These are phyloP conservation scores for Bombus turneri DNA, from an alignment of 1,140 invertebrate genomes.

Conservation along the genomic window DNA sequence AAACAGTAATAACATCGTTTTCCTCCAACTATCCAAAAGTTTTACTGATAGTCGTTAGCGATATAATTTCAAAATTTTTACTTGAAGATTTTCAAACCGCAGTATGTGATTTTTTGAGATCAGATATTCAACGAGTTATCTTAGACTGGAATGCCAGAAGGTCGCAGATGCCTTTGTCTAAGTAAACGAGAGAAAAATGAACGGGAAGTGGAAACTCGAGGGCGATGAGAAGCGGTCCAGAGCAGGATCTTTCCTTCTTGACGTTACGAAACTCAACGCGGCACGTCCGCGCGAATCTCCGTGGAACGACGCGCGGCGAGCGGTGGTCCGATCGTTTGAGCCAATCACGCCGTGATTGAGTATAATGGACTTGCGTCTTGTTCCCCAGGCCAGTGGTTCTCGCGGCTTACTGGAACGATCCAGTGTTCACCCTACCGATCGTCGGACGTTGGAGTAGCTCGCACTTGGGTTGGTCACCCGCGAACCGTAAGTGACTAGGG, in stretches of 20 bases:
- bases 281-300: slow-evolving; percentile 65
- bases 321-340: slow-evolving; percentile 82
- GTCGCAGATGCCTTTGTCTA: not conserved
- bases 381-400: slow-evolving; percentile 81
- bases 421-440: slow-evolving; percentile 37
- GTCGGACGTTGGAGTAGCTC: slow-evolving; percentile 41
- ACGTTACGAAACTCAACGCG: slow-evolving; percentile 59
- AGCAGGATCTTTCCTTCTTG: slow-evolving; percentile 61
- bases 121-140: too few species aligned
- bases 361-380: slow-evolving; percentile 84
- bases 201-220: slow-evolving; percentile 21
- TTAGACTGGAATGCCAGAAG: too few species aligned
- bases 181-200: not conserved
- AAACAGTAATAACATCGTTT: too few species aligned
- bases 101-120: too few species aligned
- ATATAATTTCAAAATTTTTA: not conserved
- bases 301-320: slow-evolving; percentile 73
- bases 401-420: slow-evolving; percentile 57
- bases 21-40: too few species aligned
- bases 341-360: slow-evolving; percentile 82
- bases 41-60: too few species aligned
- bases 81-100: not conserved
- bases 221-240: not conserved
- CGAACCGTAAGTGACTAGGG: slow-evolving; percentile 80
- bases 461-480: slow-evolving; percentile 79